Base-by-base conservation (phyloP, 2,797 vertebrate genomes). In the Etheostoma nigrum region DNA sequence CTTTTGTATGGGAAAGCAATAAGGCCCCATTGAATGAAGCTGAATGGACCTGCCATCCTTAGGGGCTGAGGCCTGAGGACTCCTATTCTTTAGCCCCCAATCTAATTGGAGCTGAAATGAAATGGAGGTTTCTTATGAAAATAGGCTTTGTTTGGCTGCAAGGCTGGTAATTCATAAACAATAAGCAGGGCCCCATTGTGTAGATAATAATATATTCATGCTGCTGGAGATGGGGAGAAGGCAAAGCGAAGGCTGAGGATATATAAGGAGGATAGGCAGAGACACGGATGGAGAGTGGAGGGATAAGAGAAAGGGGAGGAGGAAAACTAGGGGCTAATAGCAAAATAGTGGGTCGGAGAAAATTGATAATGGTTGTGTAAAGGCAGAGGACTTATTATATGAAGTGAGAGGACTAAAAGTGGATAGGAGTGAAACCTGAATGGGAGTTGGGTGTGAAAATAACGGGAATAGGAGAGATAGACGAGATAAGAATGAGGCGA, bases 111-210 rank as follows among this genome's bases (percentile, higher is more conserved):
- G 96, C 96, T 97, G 97, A 97, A 97, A 97, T 97, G 96, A 98
- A 98, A 98, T 98, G 97, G 97, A 94, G 92, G 97, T 98, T 98
- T 97, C 97, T 97, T 97, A 98, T 97, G 97, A 98, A 98, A 98
- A 98, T 98, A 98, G 96, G 96, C 96, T 97, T 98, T 98, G 97
- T 97, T 94, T 97, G 96, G 96, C 95, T 94, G 96, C 96, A 96
- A 97, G 96, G 96, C 96, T 97, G 96, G 96, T 98, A 97, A 98
- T 98, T 97, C 97, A 98, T 97, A 98, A 98, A 98, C 97, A 98
- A 98, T 97, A 98, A 97, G 96, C 96, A 95, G 91, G 88, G 95
- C 95, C 95, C 97, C 95, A 97, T 98, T 98, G 97, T 98, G 96
- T 95, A 94, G 96, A 96, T 97, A 97, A 98, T 98, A 98, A 98